These are phyloP conservation scores for Polyploca ridens DNA, from an alignment of 2,888 invertebrate species.

Conservation along the genomic window DNA sequence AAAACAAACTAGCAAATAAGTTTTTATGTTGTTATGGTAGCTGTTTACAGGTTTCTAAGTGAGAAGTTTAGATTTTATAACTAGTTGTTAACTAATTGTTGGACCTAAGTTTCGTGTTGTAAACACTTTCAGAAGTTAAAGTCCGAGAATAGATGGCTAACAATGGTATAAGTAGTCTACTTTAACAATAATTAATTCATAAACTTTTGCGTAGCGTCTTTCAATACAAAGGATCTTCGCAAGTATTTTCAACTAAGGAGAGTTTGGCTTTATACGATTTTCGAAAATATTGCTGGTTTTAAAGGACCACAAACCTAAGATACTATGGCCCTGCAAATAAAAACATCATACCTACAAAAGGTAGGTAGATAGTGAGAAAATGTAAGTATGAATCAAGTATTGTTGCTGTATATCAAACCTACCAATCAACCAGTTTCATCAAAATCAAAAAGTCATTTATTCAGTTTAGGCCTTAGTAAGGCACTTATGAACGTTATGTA, in stretches of 20 bases:
- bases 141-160: conserved; percentile 13
- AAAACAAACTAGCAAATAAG: background rate
- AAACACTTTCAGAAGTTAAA: conserved; percentile 18
- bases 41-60: background rate
- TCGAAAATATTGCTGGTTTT: background rate
- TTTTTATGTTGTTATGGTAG: background rate
- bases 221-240: conserved; percentile 5
- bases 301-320: too few relatives aligned
- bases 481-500: too few relatives aligned
- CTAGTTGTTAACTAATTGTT: conserved; percentile 19
- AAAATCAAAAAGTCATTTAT: too few relatives aligned
- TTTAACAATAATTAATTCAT: conserved; percentile 14
- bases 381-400: too few relatives aligned
- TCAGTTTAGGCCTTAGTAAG: too few relatives aligned
- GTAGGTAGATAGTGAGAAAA: too few relatives aligned
- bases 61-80: conserved; percentile 22
- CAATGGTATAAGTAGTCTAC: conserved; percentile 14
- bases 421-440: background rate
- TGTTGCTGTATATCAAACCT: too few relatives aligned
- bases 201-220: conserved; percentile 6
- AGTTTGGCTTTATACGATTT: background rate
- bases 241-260: background rate
- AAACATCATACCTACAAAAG: too few relatives aligned
- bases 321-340: too few relatives aligned
- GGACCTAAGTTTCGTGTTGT: conserved; percentile 19